Conservation (phyloP, 92 coral and sea anemone genomes). For the Pocillopora meandrina region DNA sequence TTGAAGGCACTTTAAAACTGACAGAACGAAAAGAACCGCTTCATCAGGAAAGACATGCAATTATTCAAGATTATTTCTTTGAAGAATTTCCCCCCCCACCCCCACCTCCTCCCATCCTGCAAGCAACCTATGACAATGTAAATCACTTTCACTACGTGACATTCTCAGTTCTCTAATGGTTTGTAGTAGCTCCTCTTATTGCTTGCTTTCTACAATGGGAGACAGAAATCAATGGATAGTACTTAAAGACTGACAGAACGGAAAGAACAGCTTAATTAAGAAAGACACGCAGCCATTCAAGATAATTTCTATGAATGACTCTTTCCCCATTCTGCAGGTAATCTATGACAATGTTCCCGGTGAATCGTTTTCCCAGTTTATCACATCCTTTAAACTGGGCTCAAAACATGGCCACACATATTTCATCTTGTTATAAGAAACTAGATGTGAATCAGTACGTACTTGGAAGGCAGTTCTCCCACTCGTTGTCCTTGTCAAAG, state of each 20-base stretch:
- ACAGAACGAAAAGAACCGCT: neutral
- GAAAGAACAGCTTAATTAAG: neutral
- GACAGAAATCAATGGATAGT: neutral
- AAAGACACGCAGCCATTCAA: too few species aligned
- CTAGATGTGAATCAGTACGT: neutral
- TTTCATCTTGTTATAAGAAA: neutral
- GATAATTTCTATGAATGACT: too few species aligned
- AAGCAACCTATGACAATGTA: too few species aligned
- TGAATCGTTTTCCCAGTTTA: too few species aligned
- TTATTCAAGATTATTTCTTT: too few species aligned
- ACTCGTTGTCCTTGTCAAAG: slow-evolving; percentile 40
- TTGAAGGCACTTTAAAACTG: neutral
- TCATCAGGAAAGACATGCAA: too few species aligned
- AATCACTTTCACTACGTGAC: neutral
- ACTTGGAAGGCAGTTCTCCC: slow-evolving; percentile 52
- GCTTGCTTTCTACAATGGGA: slow-evolving; percentile 13
- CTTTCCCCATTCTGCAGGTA: too few species aligned
- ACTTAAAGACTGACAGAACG: neutral
- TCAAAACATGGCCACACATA: neutral
- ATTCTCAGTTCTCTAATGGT: neutral
- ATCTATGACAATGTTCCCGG: too few species aligned
- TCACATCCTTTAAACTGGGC: neutral
- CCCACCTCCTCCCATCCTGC: too few species aligned
- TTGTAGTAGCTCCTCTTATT: neutral
- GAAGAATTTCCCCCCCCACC: too few species aligned